phyloP scores from a whole-genome alignment of 2,888 invertebrate genomes.

The Odontocolon sp. region DNA sequence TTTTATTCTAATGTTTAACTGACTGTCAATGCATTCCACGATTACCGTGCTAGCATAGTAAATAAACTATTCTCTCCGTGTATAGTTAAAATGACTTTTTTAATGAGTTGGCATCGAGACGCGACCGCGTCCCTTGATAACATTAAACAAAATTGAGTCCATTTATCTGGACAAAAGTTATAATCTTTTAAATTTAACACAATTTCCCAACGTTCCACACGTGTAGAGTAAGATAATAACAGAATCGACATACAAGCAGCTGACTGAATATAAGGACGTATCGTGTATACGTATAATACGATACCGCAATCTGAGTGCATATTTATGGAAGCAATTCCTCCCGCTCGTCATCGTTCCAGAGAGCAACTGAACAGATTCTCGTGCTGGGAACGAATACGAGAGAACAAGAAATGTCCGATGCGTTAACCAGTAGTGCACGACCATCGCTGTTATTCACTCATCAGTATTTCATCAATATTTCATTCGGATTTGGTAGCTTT shows the following conservation, averaged over 20 bases:
- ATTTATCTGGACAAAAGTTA: too few relatives aligned
- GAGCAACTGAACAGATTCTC: conserved; percentile 20
- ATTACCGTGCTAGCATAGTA: too few relatives aligned
- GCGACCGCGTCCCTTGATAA: too few relatives aligned
- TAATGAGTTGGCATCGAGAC: too few relatives aligned
- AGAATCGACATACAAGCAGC: neutral
- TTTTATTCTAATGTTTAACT: too few relatives aligned
- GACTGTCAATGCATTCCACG: too few relatives aligned
- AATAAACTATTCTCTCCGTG: too few relatives aligned
- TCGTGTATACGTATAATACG: neutral
- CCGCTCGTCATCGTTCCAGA: conserved; percentile 24
- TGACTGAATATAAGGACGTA: conserved; percentile 3
- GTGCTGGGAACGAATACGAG: conserved; percentile 9
- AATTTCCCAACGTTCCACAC: too few relatives aligned
- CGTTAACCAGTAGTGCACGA: conserved; percentile 10
- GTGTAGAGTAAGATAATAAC: neutral
- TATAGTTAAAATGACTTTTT: too few relatives aligned
- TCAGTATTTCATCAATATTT: conserved; percentile 57
- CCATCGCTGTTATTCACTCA: conserved; percentile 8
- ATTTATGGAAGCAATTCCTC: conserved; percentile 37
- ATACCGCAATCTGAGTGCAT: conserved; percentile 37
- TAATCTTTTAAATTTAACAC: too few relatives aligned
- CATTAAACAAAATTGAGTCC: too few relatives aligned
- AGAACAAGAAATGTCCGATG: conserved; percentile 19
- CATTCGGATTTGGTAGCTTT: conserved; percentile 46